A percentile compares a stretch with the other conserved stretches of the same genome.
These are phyloP conservation scores for Pteronura brasiliensis DNA, from an alignment of 2,113 vertebrate genomes.

Conservation along the genomic window DNA sequence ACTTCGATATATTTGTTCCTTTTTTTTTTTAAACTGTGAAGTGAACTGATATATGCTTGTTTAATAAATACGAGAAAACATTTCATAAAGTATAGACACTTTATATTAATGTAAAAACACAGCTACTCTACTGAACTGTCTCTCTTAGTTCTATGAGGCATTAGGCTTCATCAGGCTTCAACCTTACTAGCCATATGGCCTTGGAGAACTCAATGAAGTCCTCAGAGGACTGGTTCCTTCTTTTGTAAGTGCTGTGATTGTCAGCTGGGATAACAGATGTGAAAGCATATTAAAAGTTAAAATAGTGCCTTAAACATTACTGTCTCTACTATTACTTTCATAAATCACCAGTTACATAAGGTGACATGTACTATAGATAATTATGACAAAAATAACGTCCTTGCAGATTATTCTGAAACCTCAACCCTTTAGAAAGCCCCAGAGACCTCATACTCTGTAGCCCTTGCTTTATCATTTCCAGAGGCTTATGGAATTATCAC, in stretches of 20 bases:
- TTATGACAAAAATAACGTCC: not conserved
- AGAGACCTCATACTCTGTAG: not conserved
- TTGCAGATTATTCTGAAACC: not conserved
- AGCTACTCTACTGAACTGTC: not conserved
- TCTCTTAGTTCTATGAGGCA: not conserved
- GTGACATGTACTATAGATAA: not conserved
- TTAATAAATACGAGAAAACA: not conserved
- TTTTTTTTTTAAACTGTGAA: not conserved
- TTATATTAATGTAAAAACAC: not conserved
- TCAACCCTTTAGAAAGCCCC: not conserved
- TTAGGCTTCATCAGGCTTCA: not conserved
- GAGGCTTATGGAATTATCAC: not conserved
- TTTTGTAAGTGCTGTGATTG: not conserved
- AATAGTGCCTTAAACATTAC: not conserved
- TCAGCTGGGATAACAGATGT: not conserved
- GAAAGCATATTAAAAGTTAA: not conserved
- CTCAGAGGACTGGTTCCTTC: not conserved
- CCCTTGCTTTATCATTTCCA: not conserved
- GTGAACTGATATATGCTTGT: not conserved
- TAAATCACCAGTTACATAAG: not conserved
- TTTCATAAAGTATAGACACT: not conserved
- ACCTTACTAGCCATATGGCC: not conserved
- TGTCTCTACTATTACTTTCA: not conserved
- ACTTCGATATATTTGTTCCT: not conserved
- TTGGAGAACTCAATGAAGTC: not conserved